Conservation (phyloP, 2,113 vertebrate species). For the Aythya baeri region DNA sequence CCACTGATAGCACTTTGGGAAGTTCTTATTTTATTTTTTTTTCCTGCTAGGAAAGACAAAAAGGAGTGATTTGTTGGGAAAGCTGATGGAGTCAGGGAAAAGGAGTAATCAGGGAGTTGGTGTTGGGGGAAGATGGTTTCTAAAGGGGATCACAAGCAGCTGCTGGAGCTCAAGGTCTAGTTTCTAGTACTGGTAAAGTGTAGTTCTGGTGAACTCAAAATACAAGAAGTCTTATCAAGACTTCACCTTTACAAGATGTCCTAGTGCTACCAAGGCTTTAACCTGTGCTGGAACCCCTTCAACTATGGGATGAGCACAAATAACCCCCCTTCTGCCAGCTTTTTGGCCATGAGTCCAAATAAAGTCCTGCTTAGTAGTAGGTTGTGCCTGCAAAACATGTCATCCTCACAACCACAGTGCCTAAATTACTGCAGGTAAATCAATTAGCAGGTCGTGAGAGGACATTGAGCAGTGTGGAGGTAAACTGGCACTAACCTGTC, state of each 20-base stretch:
- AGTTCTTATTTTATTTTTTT: neutral
- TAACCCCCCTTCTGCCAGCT: neutral
- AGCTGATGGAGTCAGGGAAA: neutral
- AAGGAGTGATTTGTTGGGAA: neutral
- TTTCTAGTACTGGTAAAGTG: neutral
- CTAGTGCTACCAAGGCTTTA: neutral
- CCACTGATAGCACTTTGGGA: neutral
- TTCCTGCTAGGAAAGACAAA: neutral
- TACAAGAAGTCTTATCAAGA: neutral
- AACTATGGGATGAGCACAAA: neutral
- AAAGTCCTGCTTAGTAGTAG: neutral
- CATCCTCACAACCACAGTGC: neutral
- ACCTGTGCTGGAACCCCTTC: neutral
- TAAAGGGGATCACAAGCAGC: neutral
- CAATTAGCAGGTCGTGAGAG: neutral
- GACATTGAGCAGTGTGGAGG: neutral
- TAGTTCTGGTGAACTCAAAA: neutral
- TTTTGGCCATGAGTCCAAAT: neutral
- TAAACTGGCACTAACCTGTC: neutral
- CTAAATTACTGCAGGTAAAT: neutral
- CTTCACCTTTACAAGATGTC: neutral
- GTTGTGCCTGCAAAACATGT: neutral
- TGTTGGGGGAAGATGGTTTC: neutral
- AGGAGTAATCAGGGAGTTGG: neutral
- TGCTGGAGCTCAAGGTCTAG: neutral